Evolutionary conservation across 2,113 vertebrate genomes (phyloP).

Genomic region (Corynorhinus townsendii): DNA sequence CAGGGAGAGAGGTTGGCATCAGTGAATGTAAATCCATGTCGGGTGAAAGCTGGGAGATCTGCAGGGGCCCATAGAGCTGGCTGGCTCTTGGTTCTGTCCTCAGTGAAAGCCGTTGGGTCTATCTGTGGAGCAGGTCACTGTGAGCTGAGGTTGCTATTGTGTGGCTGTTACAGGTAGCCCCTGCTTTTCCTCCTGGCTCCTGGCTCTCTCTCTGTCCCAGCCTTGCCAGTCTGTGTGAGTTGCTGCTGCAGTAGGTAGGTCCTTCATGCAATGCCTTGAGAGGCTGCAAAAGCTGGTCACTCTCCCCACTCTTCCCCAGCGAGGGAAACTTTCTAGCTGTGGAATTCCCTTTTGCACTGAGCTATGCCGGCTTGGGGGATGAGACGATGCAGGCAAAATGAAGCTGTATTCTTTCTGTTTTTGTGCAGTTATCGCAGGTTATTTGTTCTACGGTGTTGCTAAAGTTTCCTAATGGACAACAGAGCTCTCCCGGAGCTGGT

Average conservation of each 20-base stretch:
- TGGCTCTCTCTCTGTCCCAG: neutral
- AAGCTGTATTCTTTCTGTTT: neutral
- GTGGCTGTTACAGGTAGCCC: neutral
- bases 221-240: neutral
- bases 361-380: neutral
- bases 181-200: neutral
- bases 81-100: neutral
- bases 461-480: neutral
- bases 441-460: neutral
- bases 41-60: neutral
- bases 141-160: neutral
- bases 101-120: neutral
- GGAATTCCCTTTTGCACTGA: neutral
- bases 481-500: neutral
- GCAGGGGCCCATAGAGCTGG: neutral
- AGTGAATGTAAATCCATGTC: neutral
- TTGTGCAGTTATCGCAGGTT: neutral
- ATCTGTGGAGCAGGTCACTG: neutral
- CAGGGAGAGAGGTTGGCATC: neutral
- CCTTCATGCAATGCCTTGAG: neutral
- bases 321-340: neutral
- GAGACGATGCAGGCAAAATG: neutral
- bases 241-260: neutral
- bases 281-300: neutral
- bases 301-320: neutral